Base-by-base conservation (phyloP, 2,797 vertebrate genomes). In the Hippocampus kuda region DNA sequence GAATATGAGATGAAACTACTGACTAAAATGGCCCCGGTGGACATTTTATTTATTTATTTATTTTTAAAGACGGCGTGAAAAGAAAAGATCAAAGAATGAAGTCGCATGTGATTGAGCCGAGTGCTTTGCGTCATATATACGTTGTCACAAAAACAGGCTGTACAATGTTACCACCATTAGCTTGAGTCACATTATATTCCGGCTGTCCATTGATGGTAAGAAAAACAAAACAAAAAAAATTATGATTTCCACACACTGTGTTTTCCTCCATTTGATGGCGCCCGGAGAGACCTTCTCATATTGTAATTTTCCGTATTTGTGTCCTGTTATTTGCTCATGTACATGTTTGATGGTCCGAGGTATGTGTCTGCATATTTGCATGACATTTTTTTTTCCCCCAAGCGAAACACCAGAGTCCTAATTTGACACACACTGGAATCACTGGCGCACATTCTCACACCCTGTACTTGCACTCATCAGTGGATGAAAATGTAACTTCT, bases 401-500 rank as follows among this genome's bases (percentile, higher is more conserved):
- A 38, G 34, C 34, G 34, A 71, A 81, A 83, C 83, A 85, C 77
- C 76, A 84, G 83, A 84, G 76, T 74, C 61, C 76, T 78, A 78
- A 76, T 54, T 38, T 83, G 82, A 85, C 83, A 82, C 53, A 78
- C 78, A 18, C 16, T 48, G 46, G 46, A 48, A 86, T 85, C 71
- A 72, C 77, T 78, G 60, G 49, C 67, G 59, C 73, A 68, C 57
- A 79, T 68, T 69, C 34, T 72, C 61, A 42, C 56, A 65, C 26
- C 13, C 15, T 48, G 46, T 16, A 68, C 61, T 67, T 60, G 56
- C 65, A 67, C 70, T 75, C 46, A 27, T 59, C 56, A 30, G 26
- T 59, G 16, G 12, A 27, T 13, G 34, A 59, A 27, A 59, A 8
- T 60, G 57, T 27, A 18, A 27, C 9, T 15, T 16, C 6, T 16